phyloP scores from a whole-genome alignment of 2,797 vertebrate species.

The Eulemur rubriventer region DNA sequence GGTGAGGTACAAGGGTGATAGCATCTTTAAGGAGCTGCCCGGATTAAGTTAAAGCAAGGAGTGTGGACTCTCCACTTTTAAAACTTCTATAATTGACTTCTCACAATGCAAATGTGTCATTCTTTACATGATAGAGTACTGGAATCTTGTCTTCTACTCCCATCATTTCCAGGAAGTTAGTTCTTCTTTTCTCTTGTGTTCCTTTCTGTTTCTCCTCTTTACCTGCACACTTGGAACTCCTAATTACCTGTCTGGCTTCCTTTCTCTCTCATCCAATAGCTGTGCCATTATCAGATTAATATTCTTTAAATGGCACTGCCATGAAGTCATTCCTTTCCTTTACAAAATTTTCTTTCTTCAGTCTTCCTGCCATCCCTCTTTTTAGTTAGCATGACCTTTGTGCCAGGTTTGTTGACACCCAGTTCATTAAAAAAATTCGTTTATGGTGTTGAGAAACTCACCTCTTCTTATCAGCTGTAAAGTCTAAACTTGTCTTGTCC shows the following conservation, averaged over 20 bases:
- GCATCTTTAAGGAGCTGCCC: not conserved
- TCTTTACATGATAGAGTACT: not conserved
- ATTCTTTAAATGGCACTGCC: not conserved
- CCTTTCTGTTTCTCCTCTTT: not conserved
- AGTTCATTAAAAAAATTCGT: not conserved
- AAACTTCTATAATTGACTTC: not conserved
- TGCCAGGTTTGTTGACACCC: not conserved
- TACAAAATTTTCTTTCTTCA: not conserved
- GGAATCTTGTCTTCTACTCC: not conserved
- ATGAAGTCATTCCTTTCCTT: not conserved
- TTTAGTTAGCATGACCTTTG: not conserved
- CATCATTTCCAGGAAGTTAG: not conserved
- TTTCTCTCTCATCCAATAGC: not conserved
- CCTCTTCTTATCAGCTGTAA: too few species aligned
- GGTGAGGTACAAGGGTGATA: too few species aligned
- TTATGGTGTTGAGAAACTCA: not conserved
- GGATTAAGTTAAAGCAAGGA: not conserved
- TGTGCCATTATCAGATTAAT: not conserved
- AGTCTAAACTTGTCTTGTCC: not conserved
- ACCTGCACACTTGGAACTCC: not conserved
- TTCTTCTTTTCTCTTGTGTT: not conserved
- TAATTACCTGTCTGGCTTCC: not conserved
- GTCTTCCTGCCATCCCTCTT: not conserved
- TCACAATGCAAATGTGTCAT: rapidly evolving
- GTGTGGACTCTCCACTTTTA: not conserved